Evolutionary conservation across 1,140 invertebrate genomes (phyloP), one percentile per base, ranked within the genome.

Genomic region (Megalonaias nervosa): DNA sequence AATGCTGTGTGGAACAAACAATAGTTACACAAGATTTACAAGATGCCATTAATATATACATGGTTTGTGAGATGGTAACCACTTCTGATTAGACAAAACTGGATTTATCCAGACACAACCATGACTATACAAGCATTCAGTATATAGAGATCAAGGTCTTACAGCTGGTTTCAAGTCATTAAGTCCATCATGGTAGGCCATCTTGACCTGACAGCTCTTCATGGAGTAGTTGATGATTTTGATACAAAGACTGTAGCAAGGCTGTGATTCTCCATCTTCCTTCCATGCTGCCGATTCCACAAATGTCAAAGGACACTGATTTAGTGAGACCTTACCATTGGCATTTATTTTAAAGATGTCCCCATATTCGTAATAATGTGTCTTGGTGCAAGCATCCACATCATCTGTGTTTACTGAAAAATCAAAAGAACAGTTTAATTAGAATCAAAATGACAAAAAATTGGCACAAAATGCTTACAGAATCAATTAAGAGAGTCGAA

Each of bases 161-260:
- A 84, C 82, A 68, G 67, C 75, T 55, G 80, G 80, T 57, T 72
- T 75, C n/a, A 73, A 71, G 67, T 84, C 82, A 59, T 67, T 78
- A 15, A 81, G 72, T 26, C 82, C 82, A 76, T 84, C 82, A 74
- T 84, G 73, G 66, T 84, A 84, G 31, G 67, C 75, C 77, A 84
- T 77, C 62, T 70, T 60, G 56, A 84, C 79, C 61, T 78, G 69
- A 80, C 82, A 84, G 55, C 80, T 84, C 17, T 66, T 74, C 72
- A 84, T 78, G 55, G 79, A 78, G 58, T 75, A 79, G 26, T 79
- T 74, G 64, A 73, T 26, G 5, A 81, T 74, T 62, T 66, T 70
- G 12, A 76, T 68, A 66, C 74, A 76, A 14, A 76, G 61, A 76
- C 74, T 69, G 5, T 70, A 48, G 21, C 74, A 76, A 1, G 74